A percentile compares a stretch with the other conserved stretches of the same genome.
phyloP scores from a whole-genome alignment of 2,113 vertebrate species.

The Delphinapterus leucas region DNA sequence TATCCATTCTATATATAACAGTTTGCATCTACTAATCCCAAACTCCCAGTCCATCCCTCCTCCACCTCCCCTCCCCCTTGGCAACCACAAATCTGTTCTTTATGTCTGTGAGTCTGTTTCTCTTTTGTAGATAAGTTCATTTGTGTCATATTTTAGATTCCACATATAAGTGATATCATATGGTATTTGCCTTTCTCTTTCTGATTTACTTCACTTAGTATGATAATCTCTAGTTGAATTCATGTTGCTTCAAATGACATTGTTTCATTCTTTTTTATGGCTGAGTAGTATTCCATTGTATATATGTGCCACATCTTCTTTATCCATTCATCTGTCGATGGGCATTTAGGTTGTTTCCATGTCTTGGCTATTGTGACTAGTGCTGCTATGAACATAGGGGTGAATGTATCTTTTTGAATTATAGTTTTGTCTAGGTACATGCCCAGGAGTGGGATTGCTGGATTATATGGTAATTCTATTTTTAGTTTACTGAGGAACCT shows the following conservation, averaged over 20 bases:
- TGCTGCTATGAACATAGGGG: not conserved
- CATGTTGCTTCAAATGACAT: not conserved
- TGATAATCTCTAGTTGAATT: too few species aligned
- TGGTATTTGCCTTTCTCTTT: not conserved
- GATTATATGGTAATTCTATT: rapidly evolving
- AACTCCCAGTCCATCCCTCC: not conserved
- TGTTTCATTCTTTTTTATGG: not conserved
- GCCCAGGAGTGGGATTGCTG: not conserved
- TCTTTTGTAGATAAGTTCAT: not conserved
- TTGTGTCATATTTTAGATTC: not conserved
- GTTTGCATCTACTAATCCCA: not conserved
- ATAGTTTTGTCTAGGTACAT: not conserved
- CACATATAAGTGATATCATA: too few species aligned
- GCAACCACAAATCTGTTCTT: not conserved
- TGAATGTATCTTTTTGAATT: rapidly evolving
- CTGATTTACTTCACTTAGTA: not conserved
- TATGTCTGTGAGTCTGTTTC: not conserved
- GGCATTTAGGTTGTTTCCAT: not conserved
- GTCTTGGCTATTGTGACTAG: not conserved
- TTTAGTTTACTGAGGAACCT: not conserved
- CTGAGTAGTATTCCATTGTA: not conserved
- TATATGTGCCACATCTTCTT: not conserved
- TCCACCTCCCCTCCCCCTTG: not conserved
- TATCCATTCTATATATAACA: not conserved
- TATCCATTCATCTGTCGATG: not conserved